phyloP scores from a whole-genome alignment of 1,140 invertebrate genomes.

The Diploscapter pachys region DNA sequence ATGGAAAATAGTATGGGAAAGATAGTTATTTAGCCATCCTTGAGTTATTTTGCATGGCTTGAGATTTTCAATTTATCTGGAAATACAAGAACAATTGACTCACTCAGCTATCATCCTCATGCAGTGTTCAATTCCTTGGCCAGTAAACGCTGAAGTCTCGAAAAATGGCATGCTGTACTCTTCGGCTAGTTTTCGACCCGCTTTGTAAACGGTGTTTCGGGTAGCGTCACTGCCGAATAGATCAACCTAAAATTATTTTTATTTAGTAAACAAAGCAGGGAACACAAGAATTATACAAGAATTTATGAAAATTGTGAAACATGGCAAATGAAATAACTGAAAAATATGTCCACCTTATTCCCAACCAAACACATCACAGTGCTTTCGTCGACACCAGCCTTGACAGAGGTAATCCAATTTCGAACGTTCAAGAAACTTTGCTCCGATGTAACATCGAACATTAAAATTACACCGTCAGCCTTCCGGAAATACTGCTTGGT shows the following conservation, averaged over 20 bases:
- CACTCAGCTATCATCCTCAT: slow-evolving; percentile 63
- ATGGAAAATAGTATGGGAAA: no score
- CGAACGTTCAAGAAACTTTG: slow-evolving; percentile 68
- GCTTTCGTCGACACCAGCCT: slow-evolving; percentile 63
- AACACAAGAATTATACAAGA: no score
- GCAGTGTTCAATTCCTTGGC: slow-evolving; percentile 61
- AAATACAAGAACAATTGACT: slow-evolving; percentile 9
- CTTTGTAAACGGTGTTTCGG: slow-evolving; percentile 60
- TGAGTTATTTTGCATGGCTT: no score
- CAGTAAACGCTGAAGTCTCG: slow-evolving; percentile 65
- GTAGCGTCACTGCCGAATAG: slow-evolving; percentile 58
- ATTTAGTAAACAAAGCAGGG: background rate
- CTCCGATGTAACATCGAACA: slow-evolving; percentile 71
- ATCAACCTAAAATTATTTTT: slow-evolving; percentile 55
- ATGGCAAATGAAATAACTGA: background rate
- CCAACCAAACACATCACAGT: slow-evolving; percentile 61
- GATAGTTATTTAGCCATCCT: no score
- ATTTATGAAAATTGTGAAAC: no score
- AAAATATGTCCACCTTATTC: slow-evolving; percentile 59
- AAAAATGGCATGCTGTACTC: slow-evolving; percentile 65
- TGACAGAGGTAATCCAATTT: slow-evolving; percentile 68
- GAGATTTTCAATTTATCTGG: no score
- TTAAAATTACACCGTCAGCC: slow-evolving; percentile 70
- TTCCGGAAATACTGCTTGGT: slow-evolving; percentile 72
- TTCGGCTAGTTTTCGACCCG: slow-evolving; percentile 64